Base-by-base conservation (phyloP, 1,140 invertebrate genomes). In the Zaprionus taronus region DNA sequence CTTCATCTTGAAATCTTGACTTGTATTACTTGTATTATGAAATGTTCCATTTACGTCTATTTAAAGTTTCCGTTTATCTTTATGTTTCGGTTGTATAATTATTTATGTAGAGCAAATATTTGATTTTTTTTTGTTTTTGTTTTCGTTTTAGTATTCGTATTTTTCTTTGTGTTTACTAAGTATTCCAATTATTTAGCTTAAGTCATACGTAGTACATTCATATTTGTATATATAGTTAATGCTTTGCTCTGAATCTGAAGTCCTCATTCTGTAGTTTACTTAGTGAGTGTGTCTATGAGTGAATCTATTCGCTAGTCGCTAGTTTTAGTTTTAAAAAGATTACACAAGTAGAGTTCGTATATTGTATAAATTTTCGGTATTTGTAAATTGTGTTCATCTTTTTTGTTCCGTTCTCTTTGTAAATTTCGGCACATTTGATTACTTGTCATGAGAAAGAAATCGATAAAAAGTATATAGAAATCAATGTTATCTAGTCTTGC, bases 351-450 rank as follows among this genome's bases (percentile, higher is more conserved):
- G 57, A 77, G 70, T 73, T 77, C 66, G 53, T 67, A 71, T 73
- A 73, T 67, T 77, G 64, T 77, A 68, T 77, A 77, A 77, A 77
- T 77, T 66, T 62, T 63, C 11, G 12, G 67, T 77, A 72, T 76
- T 76, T 76, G 73, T 72, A 76, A 76, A 76, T 76, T 76, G 73
- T 76, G 47, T 76, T 71, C 34, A 47, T 53, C 34, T 14, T 44
- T 65, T 64, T 51, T 28, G n/a, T 65, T 47, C 51, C 61, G n/a
- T 67, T 71, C 28, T 49, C 36, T 57, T 49, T 72, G 61, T 65
- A 66, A 72, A 76, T 72, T 76, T 76, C 61, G 73, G 73, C 73
- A 76, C 73, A 76, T 76, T 75, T 76, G 55, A 72, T 72, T 75
- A 63, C 60, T 58, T 64, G 68, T 71, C 67, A 75, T 60, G 41